Evolutionary conservation across 2,888 invertebrate species (phyloP), one percentile per base, ranked within the genome.

Genomic region (Cylindroiulus punctatus): DNA sequence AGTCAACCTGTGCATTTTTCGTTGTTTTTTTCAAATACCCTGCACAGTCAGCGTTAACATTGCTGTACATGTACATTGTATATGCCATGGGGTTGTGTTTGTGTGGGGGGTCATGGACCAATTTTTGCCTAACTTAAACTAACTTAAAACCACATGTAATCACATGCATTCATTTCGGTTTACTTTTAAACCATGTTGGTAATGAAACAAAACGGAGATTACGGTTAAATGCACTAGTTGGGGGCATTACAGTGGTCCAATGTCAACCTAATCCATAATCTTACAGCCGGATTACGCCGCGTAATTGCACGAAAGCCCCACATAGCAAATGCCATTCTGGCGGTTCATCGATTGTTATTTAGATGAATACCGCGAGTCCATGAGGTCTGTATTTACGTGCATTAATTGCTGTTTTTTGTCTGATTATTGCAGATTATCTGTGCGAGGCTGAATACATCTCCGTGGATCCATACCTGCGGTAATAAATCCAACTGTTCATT

Each of bases 401-500:
- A 22, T 84, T 84, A 32, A 84, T 84, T 42, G n/a, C 47, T 22
- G 19, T 44, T 84, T 44, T 32, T n/a, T n/a, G n/a, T 47, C 26
- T 84, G 19, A n/a, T 65, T 65, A 32, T 65, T 65, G 57, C 36
- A 85, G 85, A 85, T 36, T 85, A 44, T 65, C 85, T 85, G 8
- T 85, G 85, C 65, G 57, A 85, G 22, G 85, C 85, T 19, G 85
- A 85, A 85, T 85, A 40, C 57, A 76, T 85, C 47, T 36, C 85
- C 14, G 85, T 85, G 36, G 85, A 85, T 76, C 85, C 85, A 3
- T 85, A 85, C 42, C 32, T 85, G 26, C 40, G 85, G 85, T 85
- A 85, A 85, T 65, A 47, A 40, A 82, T 65, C 65, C 65, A 65
- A 1, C 12, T 65, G 65, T 65, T 65, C 26, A 65, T 65, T 65